Conservation (phyloP, 2,797 vertebrate species). For the Notolabrus celidotus region DNA sequence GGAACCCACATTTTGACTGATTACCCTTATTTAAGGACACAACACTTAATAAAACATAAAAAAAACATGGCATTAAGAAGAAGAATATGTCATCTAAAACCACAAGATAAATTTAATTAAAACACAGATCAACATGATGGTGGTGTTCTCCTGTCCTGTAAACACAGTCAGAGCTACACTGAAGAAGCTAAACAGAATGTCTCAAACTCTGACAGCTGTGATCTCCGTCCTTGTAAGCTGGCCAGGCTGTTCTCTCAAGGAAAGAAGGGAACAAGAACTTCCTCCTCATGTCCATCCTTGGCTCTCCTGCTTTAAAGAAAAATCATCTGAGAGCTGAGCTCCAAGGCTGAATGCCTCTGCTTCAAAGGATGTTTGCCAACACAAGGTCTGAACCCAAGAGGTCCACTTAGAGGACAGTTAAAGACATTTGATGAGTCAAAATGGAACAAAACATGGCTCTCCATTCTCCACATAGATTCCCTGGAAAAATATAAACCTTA, state of each 20-base stretch:
- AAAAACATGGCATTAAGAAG: too few species aligned
- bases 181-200: slow-evolving; percentile 29
- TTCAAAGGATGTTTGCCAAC: not conserved
- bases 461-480: too few species aligned
- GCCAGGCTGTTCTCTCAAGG: slow-evolving; percentile 42
- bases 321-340: slow-evolving; percentile 21
- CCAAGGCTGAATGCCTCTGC: slow-evolving; percentile 26
- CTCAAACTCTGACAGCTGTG: slow-evolving; percentile 50
- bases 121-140: not conserved
- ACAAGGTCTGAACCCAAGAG: not conserved
- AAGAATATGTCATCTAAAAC: too few species aligned
- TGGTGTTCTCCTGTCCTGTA: not conserved
- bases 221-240: slow-evolving; percentile 45
- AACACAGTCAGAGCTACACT: slow-evolving; percentile 24
- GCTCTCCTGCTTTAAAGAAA: slow-evolving; percentile 27
- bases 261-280: slow-evolving; percentile 39
- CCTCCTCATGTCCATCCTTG: slow-evolving; percentile 33
- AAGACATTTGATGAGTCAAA: not conserved
- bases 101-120: not conserved
- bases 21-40: too few species aligned
- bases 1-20: too few species aligned
- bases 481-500: too few species aligned
- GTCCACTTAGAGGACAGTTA: not conserved
- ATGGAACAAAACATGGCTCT: not conserved
- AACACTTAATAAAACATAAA: too few species aligned